Evolutionary conservation across 2,888 invertebrate genomes (phyloP).

Genomic region (Eucera pruinosa): DNA sequence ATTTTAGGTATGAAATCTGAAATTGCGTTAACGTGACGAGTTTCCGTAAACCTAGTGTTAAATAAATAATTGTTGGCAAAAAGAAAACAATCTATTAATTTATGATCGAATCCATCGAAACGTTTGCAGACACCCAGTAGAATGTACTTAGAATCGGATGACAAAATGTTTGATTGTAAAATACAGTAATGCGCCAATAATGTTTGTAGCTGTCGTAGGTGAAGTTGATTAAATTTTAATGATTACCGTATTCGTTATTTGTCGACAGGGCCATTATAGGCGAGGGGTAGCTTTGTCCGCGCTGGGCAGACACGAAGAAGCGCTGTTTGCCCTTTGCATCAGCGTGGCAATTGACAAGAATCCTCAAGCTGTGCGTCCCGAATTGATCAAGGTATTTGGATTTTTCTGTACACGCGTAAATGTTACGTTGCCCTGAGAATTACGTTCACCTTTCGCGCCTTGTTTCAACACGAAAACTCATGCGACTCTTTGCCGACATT

Average conservation of each 20-base stretch:
- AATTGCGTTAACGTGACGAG: no score
- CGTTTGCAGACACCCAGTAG: no score
- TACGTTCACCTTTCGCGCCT: slow-evolving; percentile 17
- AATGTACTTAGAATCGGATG: no score
- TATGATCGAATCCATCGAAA: no score
- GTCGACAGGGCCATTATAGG: slow-evolving; percentile 86
- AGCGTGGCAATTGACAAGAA: slow-evolving; percentile 86
- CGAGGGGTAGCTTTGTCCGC: slow-evolving; percentile 86
- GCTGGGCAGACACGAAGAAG: slow-evolving; percentile 86
- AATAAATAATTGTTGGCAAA: no score
- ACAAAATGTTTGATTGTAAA: no score
- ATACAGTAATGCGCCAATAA: no score
- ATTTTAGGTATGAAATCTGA: no score
- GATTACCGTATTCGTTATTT: background rate
- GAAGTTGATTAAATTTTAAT: slow-evolving; percentile 17
- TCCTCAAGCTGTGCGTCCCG: slow-evolving; percentile 85
- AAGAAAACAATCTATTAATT: no score
- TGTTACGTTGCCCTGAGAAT: background rate
- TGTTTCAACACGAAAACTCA: background rate
- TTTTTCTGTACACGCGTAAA: background rate
- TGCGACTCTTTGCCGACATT: background rate
- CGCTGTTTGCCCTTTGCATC: slow-evolving; percentile 86
- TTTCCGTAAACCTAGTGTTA: no score
- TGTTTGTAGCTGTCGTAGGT: no score
- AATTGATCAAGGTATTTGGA: slow-evolving; percentile 84